Evolutionary conservation across 2,888 invertebrate species (phyloP), one percentile per base, ranked within the genome.

Genomic region (Auanema freiburgensis): DNA sequence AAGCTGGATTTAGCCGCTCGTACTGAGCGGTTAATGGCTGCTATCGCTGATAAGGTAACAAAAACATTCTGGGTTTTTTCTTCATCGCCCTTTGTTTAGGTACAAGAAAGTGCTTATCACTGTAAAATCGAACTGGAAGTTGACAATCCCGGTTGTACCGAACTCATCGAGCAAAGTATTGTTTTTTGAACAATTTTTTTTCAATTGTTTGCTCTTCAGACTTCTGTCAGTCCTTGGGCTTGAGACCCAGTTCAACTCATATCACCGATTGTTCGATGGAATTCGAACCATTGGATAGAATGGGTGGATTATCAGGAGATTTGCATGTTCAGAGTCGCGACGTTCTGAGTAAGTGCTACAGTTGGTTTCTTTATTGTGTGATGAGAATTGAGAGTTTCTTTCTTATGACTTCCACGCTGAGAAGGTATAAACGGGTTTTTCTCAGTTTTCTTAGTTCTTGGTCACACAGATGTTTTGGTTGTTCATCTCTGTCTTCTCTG

Each of bases 91-190:
- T 88, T 93, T 79, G 88, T 93, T 66, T 89, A 92, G 84, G 87
- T 98, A 59, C 92, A 91, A 87, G 88, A 88, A 85, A 96, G 96
- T 84, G 86, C 96, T 52, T 91, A 92, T 78, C 96, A 97, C 85
- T 98, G 97, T 85, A 97, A 97, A 86, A 92, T 95, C 88, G 98
- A 98, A 86, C 85, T 98, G 61, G 97, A 98, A 86, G 96, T 96
- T 0, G 97, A 98, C 85, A 93, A 96, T 87, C 92, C 95, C 79
- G 97, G 97, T 2, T 94, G 96, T 59, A 97, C 97, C 0, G 96
- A 96, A 86, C 88, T 92, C 55, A 85, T 97, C 42, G 76, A 79
- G 52, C 24, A 54, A 23, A 56, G 42, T 54, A 40, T 23, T 33
- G 18, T 4, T 43, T 25, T 16, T 40, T 25, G 8, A 12, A 49